Conservation (phyloP, 2,797 vertebrate genomes). For the Rhinichthys osculus region DNA sequence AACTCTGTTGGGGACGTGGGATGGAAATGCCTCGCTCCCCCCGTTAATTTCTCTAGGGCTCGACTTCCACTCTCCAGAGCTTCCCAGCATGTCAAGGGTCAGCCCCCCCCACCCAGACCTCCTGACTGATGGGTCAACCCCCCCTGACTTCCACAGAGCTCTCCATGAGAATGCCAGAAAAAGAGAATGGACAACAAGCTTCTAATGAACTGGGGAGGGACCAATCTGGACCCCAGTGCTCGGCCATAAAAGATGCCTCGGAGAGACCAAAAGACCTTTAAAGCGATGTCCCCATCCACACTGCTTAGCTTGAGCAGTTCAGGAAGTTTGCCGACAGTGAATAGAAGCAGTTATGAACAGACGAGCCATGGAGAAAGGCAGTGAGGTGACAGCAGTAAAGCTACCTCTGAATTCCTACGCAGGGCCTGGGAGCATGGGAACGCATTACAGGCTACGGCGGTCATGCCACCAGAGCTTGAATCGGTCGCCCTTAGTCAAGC, state of each 20-base stretch:
- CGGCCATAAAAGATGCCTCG: conserved; percentile 16
- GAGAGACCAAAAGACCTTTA: conserved; percentile 25
- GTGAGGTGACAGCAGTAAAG: conserved; percentile 42
- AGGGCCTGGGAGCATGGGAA: conserved; percentile 40
- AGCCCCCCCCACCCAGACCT: conserved; percentile 77
- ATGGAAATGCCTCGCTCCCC: conserved; percentile 26
- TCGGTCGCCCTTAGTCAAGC: conserved; percentile 9
- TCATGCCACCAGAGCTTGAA: conserved; percentile 21
- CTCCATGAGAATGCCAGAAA: conserved; percentile 30
- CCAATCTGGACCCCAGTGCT: neutral
- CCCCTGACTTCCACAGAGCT: conserved; percentile 59
- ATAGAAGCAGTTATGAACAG: conserved; percentile 46
- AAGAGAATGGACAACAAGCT: conserved; percentile 45
- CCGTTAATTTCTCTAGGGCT: conserved; percentile 79
- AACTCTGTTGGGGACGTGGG: conserved; percentile 51
- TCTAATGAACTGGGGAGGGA: conserved; percentile 45
- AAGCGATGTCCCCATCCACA: neutral
- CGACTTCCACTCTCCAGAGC: conserved; percentile 71
- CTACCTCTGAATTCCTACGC: conserved; percentile 39
- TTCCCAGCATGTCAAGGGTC: conserved; percentile 75
- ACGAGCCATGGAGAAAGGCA: conserved; percentile 31
- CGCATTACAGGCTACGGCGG: neutral
- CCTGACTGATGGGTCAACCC: conserved; percentile 77
- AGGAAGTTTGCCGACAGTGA: conserved; percentile 46
- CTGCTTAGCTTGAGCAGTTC: conserved; percentile 44